Evolutionary conservation across 2,888 invertebrate species (phyloP).

Genomic region (Auanema freiburgensis): DNA sequence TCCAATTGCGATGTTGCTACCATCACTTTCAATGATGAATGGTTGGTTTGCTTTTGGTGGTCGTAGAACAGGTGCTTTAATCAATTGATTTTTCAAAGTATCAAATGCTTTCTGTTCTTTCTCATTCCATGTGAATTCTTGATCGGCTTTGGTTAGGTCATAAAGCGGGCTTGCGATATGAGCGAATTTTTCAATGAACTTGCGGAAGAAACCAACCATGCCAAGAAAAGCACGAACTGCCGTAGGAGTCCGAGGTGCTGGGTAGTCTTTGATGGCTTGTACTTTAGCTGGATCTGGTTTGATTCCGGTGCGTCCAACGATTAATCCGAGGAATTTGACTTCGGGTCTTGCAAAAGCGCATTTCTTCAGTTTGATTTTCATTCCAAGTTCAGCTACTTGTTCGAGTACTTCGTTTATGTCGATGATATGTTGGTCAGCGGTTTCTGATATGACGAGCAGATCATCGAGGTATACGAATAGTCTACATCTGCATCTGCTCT

Average conservation of each 20-base stretch:
- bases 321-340: conserved; percentile 37
- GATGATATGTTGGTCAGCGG: neutral
- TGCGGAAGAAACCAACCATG: conserved; percentile 30
- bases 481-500: neutral
- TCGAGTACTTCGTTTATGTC: conserved; percentile 8
- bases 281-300: conserved; percentile 31
- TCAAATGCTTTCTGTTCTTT: conserved; percentile 23
- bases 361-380: conserved; percentile 33
- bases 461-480: conserved; percentile 40
- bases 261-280: conserved; percentile 20
- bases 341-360: conserved; percentile 29
- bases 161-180: conserved; percentile 27
- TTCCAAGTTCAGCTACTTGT: neutral
- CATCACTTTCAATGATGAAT: conserved; percentile 30
- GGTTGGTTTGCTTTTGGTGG: conserved; percentile 12
- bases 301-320: conserved; percentile 33
- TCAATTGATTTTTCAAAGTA: conserved; percentile 21
- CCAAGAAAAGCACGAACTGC: conserved; percentile 33
- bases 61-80: conserved; percentile 22
- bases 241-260: conserved; percentile 21
- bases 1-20: conserved; percentile 25
- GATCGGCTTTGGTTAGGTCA: conserved; percentile 25
- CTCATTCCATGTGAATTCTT: conserved; percentile 19
- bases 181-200: conserved; percentile 36
- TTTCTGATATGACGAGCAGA: conserved; percentile 13